phyloP scores from a whole-genome alignment of 2,113 vertebrate species.

The Leptobrachium ailaonicum region DNA sequence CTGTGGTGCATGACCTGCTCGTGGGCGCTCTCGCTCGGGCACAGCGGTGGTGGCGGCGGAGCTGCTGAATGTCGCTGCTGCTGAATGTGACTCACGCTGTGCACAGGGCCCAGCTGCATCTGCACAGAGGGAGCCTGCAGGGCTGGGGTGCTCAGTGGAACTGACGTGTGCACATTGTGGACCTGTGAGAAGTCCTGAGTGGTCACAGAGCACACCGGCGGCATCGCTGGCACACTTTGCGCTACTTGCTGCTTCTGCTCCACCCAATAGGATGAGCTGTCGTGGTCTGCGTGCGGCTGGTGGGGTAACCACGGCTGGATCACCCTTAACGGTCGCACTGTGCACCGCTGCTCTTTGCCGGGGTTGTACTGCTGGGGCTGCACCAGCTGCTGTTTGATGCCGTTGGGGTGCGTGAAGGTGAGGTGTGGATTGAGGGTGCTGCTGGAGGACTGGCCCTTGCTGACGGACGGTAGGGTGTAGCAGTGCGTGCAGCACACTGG shows the following conservation, averaged over 20 bases:
- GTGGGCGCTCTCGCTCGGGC: constrained; percentile 56
- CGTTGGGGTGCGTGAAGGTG: constrained; percentile 58
- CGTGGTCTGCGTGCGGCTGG: constrained; percentile 43
- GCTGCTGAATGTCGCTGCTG: constrained; percentile 54
- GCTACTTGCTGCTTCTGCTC: constrained; percentile 68
- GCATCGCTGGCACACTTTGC: constrained; percentile 61
- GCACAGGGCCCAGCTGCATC: constrained; percentile 65
- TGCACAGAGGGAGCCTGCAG: constrained; percentile 63
- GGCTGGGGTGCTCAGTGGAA: constrained; percentile 50
- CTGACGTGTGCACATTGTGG: constrained; percentile 54
- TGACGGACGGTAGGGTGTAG: constrained; percentile 59
- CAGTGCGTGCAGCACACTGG: constrained; percentile 83
- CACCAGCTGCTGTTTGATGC: constrained; percentile 55
- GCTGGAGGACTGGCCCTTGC: constrained; percentile 60
- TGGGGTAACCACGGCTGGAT: constrained; percentile 61
- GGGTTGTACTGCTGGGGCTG: constrained; percentile 62
- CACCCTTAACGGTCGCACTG: constrained; percentile 56
- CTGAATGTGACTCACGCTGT: constrained; percentile 62
- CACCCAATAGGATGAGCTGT: constrained; percentile 43
- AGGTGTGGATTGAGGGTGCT: constrained; percentile 55
- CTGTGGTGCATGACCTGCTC: constrained; percentile 70
- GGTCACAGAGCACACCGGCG: constrained; percentile 54
- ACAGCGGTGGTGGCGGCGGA: constrained; percentile 17
- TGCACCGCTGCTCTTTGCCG: constrained; percentile 58
- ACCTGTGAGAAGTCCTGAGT: constrained; percentile 57